phyloP scores from a whole-genome alignment of 2,888 invertebrate species.

The Agrochola macilenta region DNA sequence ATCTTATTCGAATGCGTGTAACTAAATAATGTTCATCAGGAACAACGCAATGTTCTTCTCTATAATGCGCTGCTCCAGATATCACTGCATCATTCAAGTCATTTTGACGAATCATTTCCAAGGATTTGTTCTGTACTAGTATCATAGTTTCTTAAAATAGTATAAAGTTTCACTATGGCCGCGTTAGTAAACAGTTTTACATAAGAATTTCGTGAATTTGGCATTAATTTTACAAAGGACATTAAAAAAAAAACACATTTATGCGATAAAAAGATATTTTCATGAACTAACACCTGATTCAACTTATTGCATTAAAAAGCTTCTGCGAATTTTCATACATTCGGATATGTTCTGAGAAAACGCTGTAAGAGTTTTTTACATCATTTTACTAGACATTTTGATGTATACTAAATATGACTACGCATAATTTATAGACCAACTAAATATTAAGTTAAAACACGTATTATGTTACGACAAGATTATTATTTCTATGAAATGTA shows the following conservation, averaged over 20 bases:
- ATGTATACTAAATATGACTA: slow-evolving; percentile 36
- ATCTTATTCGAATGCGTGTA: background rate
- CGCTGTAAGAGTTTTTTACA: slow-evolving; percentile 9
- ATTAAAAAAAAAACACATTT: background rate
- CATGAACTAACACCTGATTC: slow-evolving; percentile 26
- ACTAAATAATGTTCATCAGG: background rate
- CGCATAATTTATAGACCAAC: slow-evolving; percentile 49
- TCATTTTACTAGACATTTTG: slow-evolving; percentile 30
- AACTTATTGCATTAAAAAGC: slow-evolving; percentile 30
- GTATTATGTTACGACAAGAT: slow-evolving; percentile 18
- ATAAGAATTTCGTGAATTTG: background rate
- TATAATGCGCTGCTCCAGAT: background rate
- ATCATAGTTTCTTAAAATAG: background rate
- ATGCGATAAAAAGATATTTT: background rate
- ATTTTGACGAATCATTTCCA: background rate
- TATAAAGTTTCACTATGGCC: too few species aligned
- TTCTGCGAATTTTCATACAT: slow-evolving; percentile 50
- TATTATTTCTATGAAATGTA: background rate
- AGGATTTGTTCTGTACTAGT: background rate
- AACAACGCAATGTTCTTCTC: background rate
- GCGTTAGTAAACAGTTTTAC: background rate
- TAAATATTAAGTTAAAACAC: slow-evolving; percentile 38
- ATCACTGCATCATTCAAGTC: background rate
- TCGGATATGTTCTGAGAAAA: slow-evolving; percentile 34
- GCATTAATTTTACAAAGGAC: background rate